Percentiles rank a stretch among this genome's conserved stretches.
phyloP scores from a whole-genome alignment of 2,888 invertebrate genomes.

The Clusia tigrina region DNA sequence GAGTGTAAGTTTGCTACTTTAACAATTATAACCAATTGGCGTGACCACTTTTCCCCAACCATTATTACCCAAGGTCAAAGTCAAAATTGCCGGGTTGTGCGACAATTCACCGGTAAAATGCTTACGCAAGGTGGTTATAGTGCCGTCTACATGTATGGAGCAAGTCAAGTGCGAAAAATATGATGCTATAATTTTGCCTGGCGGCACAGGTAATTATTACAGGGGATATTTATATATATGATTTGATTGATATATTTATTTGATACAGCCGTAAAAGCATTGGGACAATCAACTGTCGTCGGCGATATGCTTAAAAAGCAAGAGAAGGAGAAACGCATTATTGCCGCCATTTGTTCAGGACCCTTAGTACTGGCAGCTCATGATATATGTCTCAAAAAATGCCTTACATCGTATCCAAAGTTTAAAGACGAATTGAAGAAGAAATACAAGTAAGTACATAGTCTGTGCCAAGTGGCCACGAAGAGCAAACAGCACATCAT shows the following conservation, averaged over 20 bases:
- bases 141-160: slow-evolving; percentile 78
- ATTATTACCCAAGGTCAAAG: slow-evolving; percentile 70
- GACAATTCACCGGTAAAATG: slow-evolving; percentile 76
- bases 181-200: slow-evolving; percentile 78
- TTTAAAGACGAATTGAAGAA: slow-evolving; percentile 76
- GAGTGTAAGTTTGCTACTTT: slow-evolving; percentile 81
- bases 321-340: slow-evolving; percentile 74
- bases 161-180: slow-evolving; percentile 64
- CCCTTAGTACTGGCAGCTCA: slow-evolving; percentile 89
- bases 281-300: slow-evolving; percentile 79
- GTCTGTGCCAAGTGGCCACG: no score
- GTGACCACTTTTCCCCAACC: no score
- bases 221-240: slow-evolving; percentile 94
- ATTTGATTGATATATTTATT: no score
- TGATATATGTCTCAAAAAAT: slow-evolving; percentile 79
- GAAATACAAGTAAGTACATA: slow-evolving; percentile 67
- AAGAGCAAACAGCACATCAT: no score
- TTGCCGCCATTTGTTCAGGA: slow-evolving; percentile 97
- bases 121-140: slow-evolving; percentile 81
- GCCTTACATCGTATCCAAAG: slow-evolving; percentile 89
- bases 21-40: no score
- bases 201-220: slow-evolving; percentile 81
- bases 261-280: slow-evolving; percentile 84
- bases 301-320: slow-evolving; percentile 83
- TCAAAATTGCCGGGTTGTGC: slow-evolving; percentile 84